Conservation (phyloP, 2,888 invertebrate genomes). For the Aleiodes testaceus region DNA sequence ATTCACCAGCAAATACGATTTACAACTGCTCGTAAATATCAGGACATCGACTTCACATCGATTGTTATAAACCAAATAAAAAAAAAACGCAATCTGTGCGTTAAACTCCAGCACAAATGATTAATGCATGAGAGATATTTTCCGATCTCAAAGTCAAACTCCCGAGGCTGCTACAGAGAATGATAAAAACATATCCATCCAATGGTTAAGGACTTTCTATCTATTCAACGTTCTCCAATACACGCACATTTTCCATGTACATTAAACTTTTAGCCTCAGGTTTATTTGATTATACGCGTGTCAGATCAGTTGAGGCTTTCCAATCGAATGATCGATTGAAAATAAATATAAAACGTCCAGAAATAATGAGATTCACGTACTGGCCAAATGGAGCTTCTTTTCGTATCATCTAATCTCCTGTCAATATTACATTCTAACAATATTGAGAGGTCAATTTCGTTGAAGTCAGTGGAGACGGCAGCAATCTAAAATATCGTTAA, state of each 20-base stretch:
- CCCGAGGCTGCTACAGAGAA: constrained; percentile 47
- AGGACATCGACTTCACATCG: neutral
- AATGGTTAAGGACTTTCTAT: constrained; percentile 51
- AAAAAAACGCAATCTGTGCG: neutral
- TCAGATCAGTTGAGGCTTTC: constrained; percentile 52
- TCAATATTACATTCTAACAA: constrained; percentile 36
- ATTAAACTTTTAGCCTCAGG: constrained; percentile 19
- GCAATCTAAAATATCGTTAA: neutral
- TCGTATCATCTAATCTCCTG: constrained; percentile 52
- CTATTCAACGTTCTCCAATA: constrained; percentile 11
- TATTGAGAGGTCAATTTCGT: constrained; percentile 24
- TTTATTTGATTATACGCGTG: constrained; percentile 56
- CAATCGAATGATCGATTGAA: constrained; percentile 60
- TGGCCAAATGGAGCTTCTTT: constrained; percentile 28
- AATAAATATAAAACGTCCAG: constrained; percentile 47
- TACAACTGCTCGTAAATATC: constrained; percentile 10
- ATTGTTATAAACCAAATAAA: constrained; percentile 21
- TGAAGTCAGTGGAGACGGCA: neutral
- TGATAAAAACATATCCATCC: constrained; percentile 38
- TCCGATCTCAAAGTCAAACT: constrained; percentile 58
- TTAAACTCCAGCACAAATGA: constrained; percentile 56
- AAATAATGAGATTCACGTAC: constrained; percentile 56
- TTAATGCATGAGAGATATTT: constrained; percentile 70
- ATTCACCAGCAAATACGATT: constrained; percentile 36
- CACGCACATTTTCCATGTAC: neutral